Base-by-base conservation (phyloP, 2,113 vertebrate genomes). In the Rhinogobius similis region DNA sequence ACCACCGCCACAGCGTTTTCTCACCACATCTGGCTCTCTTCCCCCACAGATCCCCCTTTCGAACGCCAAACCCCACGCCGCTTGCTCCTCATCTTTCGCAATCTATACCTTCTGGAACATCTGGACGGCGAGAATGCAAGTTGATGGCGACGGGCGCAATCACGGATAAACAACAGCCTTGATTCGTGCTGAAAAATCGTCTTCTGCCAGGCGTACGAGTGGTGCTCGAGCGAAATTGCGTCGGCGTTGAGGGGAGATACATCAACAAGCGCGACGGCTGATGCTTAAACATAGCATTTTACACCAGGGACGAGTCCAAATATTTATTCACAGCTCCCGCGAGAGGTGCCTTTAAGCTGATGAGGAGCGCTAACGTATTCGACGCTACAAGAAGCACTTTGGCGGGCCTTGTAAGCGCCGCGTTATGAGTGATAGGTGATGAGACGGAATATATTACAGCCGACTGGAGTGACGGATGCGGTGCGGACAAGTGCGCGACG, bases 291-390 rank as follows among this genome's bases (percentile, higher is more conserved):
- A 70, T 65, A 70, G 63, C 39, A 1, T 72, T 77, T 75, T 67
- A 67, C 74, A 83, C 62, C 27, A 53, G 66, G 55, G 63, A 82
- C 21, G 78, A 76, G 83, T 88, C 79, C 76, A 85, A 90, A 90
- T 86, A 88, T 91, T 88, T 88, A 87, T 82, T 78, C 81, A 84
- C 73, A 72, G 72, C 82, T 87, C 88, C 80, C 81, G 2, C 13
- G 76, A 86, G 84, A 80, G 81, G 52, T 66, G 56, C 66, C 73
- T 83, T 74, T 85, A 68, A 72, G 75, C 77, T 74, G 75, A 88
- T 76, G 77, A 79, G 68, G 52, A 69, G 74, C 77, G 62, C 82
- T 77, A 79, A 74, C 70, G 68, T 65, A 36, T 81, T 82, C 81
- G 78, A 69, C 75, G 63, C 52, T 44, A 77, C 86, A 73, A 76